Percentiles rank a stretch among this genome's conserved stretches.
Evolutionary conservation across 2,113 vertebrate genomes (phyloP).

Genomic region (Fukomys damarensis): DNA sequence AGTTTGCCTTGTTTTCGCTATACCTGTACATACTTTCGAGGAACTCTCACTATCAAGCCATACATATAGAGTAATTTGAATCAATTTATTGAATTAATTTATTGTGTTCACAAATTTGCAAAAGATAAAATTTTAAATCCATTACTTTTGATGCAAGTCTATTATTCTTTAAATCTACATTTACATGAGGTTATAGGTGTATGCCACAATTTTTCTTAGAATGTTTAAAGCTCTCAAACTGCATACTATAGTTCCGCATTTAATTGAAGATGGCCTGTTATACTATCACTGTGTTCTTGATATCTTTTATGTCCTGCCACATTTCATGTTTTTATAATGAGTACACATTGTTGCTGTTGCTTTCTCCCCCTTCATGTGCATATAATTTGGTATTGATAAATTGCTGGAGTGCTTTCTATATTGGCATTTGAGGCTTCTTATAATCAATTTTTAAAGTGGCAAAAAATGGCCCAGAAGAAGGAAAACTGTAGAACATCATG

Average conservation of each 20-base stretch:
- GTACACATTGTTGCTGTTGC: not conserved
- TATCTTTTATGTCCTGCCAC: constrained; percentile 43
- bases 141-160: not conserved
- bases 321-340: constrained; percentile 22
- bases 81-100: not conserved
- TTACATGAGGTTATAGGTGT: not conserved
- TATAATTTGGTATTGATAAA: constrained; percentile 16
- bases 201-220: not conserved
- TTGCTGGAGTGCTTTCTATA: not conserved
- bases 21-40: not conserved
- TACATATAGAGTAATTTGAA: not conserved
- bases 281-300: not conserved
- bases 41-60: not conserved
- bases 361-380: fast-evolving
- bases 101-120: not conserved
- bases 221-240: not conserved
- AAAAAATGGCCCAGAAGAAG: not conserved
- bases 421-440: not conserved
- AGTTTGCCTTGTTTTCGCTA: not conserved
- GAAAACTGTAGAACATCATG: not conserved
- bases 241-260: not conserved
- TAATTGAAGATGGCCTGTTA: not conserved
- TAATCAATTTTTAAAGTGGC: not conserved
- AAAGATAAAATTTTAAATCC: not conserved
- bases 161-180: not conserved